Evolutionary conservation across 2,888 invertebrate species (phyloP).

Genomic region (Acheta domesticus): DNA sequence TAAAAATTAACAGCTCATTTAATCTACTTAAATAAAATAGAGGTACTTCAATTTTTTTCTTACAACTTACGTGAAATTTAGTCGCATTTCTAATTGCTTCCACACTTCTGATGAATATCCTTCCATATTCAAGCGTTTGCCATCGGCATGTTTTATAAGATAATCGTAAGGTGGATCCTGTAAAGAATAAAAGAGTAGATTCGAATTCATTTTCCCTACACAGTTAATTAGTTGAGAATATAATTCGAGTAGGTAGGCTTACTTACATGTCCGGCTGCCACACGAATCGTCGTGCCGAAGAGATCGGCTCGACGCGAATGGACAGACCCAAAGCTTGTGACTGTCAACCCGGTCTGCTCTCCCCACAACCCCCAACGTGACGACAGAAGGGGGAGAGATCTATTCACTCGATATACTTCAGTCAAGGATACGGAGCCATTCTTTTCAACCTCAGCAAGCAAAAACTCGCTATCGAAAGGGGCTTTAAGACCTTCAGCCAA

Average conservation of each 20-base stretch:
- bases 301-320: background rate
- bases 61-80: conserved; percentile 30
- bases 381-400: background rate
- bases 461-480: background rate
- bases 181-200: background rate
- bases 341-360: background rate
- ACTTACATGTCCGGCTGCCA: background rate
- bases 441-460: background rate
- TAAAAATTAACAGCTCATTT: background rate
- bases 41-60: no score
- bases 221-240: background rate
- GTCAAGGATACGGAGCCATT: background rate
- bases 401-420: background rate
- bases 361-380: background rate
- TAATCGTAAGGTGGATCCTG: conserved; percentile 26
- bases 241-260: background rate
- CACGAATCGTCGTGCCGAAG: background rate
- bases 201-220: background rate
- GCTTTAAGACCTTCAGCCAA: background rate
- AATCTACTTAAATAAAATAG: background rate
- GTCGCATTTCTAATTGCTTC: conserved; percentile 21
- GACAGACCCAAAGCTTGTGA: background rate
- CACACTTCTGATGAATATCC: conserved; percentile 27
- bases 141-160: background rate
- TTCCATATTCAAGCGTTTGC: background rate